These are phyloP conservation scores for Macquaria australasica DNA, from an alignment of 2,113 vertebrate genomes.

Conservation along the genomic window DNA sequence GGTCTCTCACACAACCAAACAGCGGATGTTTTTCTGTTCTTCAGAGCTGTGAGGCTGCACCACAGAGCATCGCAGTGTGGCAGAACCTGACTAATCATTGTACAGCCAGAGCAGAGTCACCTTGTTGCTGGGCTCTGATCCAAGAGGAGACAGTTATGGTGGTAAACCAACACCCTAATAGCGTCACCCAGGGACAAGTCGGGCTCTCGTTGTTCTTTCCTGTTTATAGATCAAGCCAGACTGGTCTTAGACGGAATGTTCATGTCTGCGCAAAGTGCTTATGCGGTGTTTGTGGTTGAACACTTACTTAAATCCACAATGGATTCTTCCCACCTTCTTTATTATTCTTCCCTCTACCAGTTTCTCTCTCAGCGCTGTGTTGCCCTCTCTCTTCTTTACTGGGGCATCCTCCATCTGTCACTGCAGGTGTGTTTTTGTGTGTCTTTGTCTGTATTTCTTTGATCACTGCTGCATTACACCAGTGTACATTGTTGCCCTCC, in stretches of 20 bases:
- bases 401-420: slow-evolving; percentile 71
- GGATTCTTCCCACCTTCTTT: slow-evolving; percentile 49
- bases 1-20: slow-evolving; percentile 7
- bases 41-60: slow-evolving; percentile 27
- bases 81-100: slow-evolving; percentile 57
- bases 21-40: too few relatives aligned
- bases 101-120: slow-evolving; percentile 60
- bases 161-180: slow-evolving; percentile 66
- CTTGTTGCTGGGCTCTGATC: slow-evolving; percentile 70
- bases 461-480: slow-evolving; percentile 65
- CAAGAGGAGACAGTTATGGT: slow-evolving; percentile 63
- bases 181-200: slow-evolving; percentile 57
- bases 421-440: slow-evolving; percentile 64
- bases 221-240: slow-evolving; percentile 55
- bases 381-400: slow-evolving; percentile 47
- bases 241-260: slow-evolving; percentile 20
- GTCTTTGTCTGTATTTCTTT: slow-evolving; percentile 63
- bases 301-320: slow-evolving; percentile 55
- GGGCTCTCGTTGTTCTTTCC: slow-evolving; percentile 45
- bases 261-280: slow-evolving; percentile 26
- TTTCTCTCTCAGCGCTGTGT: slow-evolving; percentile 12
- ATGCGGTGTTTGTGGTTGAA: slow-evolving; percentile 29
- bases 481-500: slow-evolving; percentile 60
- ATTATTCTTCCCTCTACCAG: slow-evolving; percentile 54
- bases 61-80: slow-evolving; percentile 35